These are phyloP conservation scores for Heliocidaris erythrogramma DNA, from an alignment of 35 echinoderm and acorn worm genomes.

Conservation along the genomic window DNA sequence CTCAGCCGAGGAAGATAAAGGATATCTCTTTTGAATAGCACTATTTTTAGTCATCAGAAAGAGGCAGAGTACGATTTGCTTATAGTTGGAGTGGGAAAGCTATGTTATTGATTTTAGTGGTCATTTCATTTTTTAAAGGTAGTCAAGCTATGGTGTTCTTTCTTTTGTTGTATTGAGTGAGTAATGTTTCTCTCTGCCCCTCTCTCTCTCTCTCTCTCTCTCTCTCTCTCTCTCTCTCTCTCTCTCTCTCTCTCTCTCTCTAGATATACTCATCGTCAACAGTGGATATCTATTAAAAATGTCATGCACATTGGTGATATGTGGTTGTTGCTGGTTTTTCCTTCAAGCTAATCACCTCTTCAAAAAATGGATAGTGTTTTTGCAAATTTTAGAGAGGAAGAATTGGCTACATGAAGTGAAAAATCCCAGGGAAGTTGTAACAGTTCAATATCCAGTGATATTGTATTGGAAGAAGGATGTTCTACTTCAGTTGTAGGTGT, in stretches of 20 bases:
- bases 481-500: neutral
- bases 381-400: neutral
- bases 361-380: neutral
- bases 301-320: too few relatives aligned
- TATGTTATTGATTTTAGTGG: neutral
- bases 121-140: neutral
- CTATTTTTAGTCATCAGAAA: neutral
- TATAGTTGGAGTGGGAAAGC: neutral
- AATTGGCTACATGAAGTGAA: neutral
- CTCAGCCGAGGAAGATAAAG: too few relatives aligned
- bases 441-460: neutral
- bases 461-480: neutral
- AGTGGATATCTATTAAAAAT: too few relatives aligned
- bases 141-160: neutral
- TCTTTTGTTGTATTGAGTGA: neutral
- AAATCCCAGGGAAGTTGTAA: neutral
- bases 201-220: neutral
- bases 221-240: neutral
- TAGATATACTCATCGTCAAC: too few relatives aligned
- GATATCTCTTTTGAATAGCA: neutral
- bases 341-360: neutral
- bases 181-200: neutral
- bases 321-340: too few relatives aligned
- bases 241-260: too few relatives aligned
- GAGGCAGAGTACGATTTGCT: neutral